A percentile compares a stretch with the other conserved stretches of the same genome.
phyloP scores from a whole-genome alignment of 2,113 vertebrate species.

The Ceuthmochares aereus region DNA sequence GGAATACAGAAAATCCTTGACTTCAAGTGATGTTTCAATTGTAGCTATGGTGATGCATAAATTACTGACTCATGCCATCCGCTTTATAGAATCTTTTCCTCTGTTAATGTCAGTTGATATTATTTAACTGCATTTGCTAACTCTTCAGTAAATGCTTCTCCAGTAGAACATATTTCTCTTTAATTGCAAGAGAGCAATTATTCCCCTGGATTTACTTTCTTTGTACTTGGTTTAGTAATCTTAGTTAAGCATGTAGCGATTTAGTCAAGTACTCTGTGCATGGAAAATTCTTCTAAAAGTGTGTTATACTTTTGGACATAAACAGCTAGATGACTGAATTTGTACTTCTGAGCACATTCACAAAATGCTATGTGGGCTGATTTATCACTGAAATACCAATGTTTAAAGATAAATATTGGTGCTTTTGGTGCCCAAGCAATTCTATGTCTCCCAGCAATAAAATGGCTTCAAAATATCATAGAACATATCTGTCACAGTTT shows the following conservation, averaged over 20 bases:
- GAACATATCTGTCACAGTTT: neutral
- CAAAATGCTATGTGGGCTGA: neutral
- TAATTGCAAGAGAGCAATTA: neutral
- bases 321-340: neutral
- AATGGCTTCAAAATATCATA: neutral
- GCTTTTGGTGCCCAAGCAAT: neutral
- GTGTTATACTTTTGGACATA: neutral
- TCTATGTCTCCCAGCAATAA: neutral
- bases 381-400: neutral
- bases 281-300: neutral
- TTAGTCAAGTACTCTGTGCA: accelerated
- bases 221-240: neutral
- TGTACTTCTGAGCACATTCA: neutral
- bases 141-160: neutral
- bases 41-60: neutral
- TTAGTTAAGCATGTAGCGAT: neutral
- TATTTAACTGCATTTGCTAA: neutral
- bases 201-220: neutral
- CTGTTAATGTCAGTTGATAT: neutral
- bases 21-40: neutral
- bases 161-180: neutral
- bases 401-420: neutral
- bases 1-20: neutral
- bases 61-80: neutral
- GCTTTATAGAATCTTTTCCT: neutral